Conservation (phyloP, 2,797 vertebrate genomes). For the Phrynocephalus forsythii region DNA sequence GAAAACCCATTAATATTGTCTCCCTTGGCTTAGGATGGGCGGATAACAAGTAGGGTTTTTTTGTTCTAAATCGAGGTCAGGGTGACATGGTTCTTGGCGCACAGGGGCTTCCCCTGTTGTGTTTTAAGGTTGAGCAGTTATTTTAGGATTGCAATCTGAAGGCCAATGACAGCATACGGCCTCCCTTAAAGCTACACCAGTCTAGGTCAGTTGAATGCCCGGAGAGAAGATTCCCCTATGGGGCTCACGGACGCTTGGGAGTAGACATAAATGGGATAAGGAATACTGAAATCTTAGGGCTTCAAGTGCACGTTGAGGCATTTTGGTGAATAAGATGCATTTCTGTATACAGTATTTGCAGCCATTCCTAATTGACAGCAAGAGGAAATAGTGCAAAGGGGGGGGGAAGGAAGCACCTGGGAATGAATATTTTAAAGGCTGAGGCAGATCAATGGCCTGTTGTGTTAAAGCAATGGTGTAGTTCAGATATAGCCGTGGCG, state of each 20-base stretch:
- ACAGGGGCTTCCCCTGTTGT: not conserved
- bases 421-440: not conserved
- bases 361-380: constrained; percentile 10
- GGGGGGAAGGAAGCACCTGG: not conserved
- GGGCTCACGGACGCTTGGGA: not conserved
- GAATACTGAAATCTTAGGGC: not conserved
- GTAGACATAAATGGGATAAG: not conserved
- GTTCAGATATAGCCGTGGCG: not conserved
- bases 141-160: not conserved
- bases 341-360: not conserved
- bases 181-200: not conserved
- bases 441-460: not conserved
- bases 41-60: not conserved
- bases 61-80: not conserved
- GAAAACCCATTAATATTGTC: too few relatives aligned
- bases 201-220: not conserved
- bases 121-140: not conserved
- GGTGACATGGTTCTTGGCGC: too few relatives aligned
- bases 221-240: not conserved
- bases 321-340: not conserved
- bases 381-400: not conserved
- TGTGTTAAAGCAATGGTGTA: not conserved
- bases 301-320: not conserved
- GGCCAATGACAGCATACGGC: too few relatives aligned
- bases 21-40: not conserved